Evolutionary conservation across 2,113 vertebrate species (phyloP).

Genomic region (Leucosticte australis): DNA sequence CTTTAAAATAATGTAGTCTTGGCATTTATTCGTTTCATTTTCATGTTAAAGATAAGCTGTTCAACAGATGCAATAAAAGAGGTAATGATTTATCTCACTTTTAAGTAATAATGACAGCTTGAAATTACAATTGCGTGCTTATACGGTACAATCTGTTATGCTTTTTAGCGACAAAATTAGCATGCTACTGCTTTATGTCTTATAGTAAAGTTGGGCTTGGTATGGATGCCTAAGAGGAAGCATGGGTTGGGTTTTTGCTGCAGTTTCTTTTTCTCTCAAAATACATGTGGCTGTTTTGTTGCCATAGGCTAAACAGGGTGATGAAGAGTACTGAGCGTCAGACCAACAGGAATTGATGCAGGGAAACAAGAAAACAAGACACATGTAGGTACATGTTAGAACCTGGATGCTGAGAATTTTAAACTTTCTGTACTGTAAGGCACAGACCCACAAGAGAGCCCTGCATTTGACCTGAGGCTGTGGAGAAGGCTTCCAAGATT

Average conservation of each 20-base stretch:
- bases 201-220: neutral
- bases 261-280: neutral
- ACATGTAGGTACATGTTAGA: neutral
- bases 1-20: neutral
- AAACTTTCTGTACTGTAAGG: neutral
- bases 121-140: neutral
- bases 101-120: neutral
- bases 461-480: neutral
- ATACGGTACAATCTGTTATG: accelerated
- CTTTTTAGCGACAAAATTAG: neutral
- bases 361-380: neutral
- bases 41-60: neutral
- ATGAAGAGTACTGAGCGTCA: neutral
- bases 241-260: neutral
- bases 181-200: neutral
- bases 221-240: neutral
- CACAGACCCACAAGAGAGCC: neutral
- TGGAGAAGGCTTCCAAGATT: neutral
- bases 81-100: neutral
- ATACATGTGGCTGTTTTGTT: neutral
- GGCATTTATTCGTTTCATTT: neutral
- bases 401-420: neutral
- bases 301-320: neutral
- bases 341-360: neutral
- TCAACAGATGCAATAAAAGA: neutral